Evolutionary conservation across 1,140 invertebrate genomes (phyloP).

Genomic region (Drosophila orena): DNA sequence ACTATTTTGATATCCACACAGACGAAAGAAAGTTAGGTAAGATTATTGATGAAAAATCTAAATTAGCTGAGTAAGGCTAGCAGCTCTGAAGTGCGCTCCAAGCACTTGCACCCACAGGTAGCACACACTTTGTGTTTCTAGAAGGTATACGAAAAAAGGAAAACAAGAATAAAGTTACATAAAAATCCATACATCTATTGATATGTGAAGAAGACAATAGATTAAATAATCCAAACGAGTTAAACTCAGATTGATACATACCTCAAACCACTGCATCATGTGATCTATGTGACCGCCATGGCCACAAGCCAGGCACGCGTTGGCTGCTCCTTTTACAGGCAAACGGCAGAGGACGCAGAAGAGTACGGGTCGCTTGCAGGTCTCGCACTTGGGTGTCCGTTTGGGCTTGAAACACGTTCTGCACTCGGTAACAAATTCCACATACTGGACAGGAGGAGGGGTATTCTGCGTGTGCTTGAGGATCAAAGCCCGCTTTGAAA

Average conservation of each 20-base stretch:
- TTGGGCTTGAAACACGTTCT: slow-evolving; percentile 88
- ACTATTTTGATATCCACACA: slow-evolving; percentile 3
- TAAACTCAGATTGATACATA: slow-evolving; percentile 84
- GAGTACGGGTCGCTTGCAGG: slow-evolving; percentile 90
- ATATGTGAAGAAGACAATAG: neutral
- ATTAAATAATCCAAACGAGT: no score
- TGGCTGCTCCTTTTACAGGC: slow-evolving; percentile 93
- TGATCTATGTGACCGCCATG: slow-evolving; percentile 96
- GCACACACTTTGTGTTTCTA: slow-evolving; percentile 86
- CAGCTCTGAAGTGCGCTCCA: slow-evolving; percentile 86
- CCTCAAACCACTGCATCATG: slow-evolving; percentile 92
- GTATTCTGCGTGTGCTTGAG: slow-evolving; percentile 90
- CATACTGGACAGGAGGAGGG: slow-evolving; percentile 88
- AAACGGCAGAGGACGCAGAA: slow-evolving; percentile 94
- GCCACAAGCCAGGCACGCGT: slow-evolving; percentile 93
- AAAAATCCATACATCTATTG: neutral
- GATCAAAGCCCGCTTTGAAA: slow-evolving; percentile 92
- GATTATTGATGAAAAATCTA: neutral
- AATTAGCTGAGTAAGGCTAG: slow-evolving; percentile 66
- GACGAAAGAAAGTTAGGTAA: neutral
- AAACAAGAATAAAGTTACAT: neutral
- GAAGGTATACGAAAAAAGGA: slow-evolving; percentile 47
- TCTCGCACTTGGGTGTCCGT: slow-evolving; percentile 87
- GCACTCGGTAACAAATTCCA: slow-evolving; percentile 92
- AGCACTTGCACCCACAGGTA: slow-evolving; percentile 95